These are phyloP conservation scores for Cepaea nemoralis DNA, from an alignment of 1,140 invertebrate genomes.

Conservation along the genomic window DNA sequence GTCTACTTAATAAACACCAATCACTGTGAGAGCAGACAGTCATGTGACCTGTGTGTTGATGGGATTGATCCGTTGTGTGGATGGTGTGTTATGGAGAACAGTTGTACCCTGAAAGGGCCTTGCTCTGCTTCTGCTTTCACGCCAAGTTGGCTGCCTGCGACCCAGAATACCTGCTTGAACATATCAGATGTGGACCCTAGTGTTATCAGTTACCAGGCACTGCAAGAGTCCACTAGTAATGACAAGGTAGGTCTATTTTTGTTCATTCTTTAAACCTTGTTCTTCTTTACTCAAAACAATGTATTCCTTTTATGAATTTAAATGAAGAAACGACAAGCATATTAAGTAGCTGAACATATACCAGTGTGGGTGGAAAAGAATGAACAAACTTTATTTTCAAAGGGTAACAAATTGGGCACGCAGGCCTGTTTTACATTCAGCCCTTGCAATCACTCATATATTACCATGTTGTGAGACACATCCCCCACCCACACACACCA, in stretches of 20 bases:
- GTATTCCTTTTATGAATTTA: too few species aligned
- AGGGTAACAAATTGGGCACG: too few species aligned
- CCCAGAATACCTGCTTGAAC: constrained; percentile 50
- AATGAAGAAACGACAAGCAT: too few species aligned
- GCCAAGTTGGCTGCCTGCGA: constrained; percentile 56
- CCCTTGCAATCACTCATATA: too few species aligned
- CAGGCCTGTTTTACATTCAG: too few species aligned
- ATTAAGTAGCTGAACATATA: too few species aligned
- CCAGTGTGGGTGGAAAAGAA: too few species aligned
- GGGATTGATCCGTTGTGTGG: constrained; percentile 59
- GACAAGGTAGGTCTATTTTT: background rate
- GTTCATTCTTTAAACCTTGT: too few species aligned
- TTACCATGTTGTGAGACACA: too few species aligned
- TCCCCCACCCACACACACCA: too few species aligned
- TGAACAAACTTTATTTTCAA: too few species aligned
- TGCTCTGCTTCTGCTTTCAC: constrained; percentile 45
- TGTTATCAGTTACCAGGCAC: constrained; percentile 50
- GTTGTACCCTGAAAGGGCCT: constrained; percentile 38
- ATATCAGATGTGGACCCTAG: constrained; percentile 53
- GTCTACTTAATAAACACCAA: constrained; percentile 46
- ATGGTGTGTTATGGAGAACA: constrained; percentile 64
- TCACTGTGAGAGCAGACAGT: constrained; percentile 54
- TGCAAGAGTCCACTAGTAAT: constrained; percentile 24
- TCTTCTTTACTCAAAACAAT: too few species aligned
- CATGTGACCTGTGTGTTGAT: constrained; percentile 58